These are phyloP conservation scores for Actinia tenebrosa DNA, from an alignment of 64 coral and sea anemone genomes.

Conservation along the genomic window DNA sequence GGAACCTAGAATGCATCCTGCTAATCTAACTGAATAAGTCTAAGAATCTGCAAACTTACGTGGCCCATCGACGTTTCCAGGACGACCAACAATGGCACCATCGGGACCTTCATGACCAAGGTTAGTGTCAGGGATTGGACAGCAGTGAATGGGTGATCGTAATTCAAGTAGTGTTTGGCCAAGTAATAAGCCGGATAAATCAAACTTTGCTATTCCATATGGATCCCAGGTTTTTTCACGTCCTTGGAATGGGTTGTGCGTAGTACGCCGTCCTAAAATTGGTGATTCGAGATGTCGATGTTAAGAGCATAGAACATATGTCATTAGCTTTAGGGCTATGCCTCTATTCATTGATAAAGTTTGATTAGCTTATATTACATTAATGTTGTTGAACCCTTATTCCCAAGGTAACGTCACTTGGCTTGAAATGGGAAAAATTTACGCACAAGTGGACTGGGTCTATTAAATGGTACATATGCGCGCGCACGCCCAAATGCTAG, in stretches of 20 bases:
- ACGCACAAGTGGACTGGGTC: too few relatives aligned
- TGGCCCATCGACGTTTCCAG: constrained; percentile 91
- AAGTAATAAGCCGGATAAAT: constrained; percentile 73
- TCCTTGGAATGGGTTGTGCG: constrained; percentile 88
- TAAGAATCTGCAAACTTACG: constrained; percentile 27
- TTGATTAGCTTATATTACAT: too few relatives aligned
- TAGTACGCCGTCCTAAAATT: constrained; percentile 78
- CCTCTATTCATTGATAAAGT: too few relatives aligned
- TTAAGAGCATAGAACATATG: too few relatives aligned
- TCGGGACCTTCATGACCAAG: constrained; percentile 72
- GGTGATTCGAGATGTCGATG: neutral
- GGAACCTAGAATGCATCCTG: too few relatives aligned
- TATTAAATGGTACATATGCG: too few relatives aligned
- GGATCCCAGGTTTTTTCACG: constrained; percentile 82
- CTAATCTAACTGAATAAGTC: neutral
- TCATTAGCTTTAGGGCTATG: too few relatives aligned
- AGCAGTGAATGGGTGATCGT: constrained; percentile 76
- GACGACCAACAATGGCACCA: constrained; percentile 65
- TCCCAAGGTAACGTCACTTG: too few relatives aligned
- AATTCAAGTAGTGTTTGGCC: constrained; percentile 75
- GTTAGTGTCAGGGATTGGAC: constrained; percentile 67
- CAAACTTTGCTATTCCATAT: constrained; percentile 89
- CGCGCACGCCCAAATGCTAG: too few relatives aligned
- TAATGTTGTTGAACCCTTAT: too few relatives aligned
- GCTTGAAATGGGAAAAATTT: too few relatives aligned